Conservation (phyloP, 2,113 vertebrate genomes). For the Philantomba maxwellii region DNA sequence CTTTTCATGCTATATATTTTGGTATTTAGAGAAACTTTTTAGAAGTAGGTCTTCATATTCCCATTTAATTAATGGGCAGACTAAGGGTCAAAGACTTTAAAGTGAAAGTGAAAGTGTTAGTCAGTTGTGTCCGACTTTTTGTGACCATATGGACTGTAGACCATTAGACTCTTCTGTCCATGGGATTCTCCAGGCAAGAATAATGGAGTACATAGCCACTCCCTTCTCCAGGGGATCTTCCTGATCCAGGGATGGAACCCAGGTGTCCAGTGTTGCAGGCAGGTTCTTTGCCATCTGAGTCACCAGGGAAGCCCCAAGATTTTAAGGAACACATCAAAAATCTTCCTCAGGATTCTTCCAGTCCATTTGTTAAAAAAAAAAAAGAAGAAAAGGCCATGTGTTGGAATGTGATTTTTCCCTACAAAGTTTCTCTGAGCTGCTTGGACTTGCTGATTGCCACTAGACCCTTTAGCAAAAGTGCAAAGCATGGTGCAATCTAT, state of each 20-base stretch:
- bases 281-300: too few relatives aligned
- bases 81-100: background rate
- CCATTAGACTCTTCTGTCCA: background rate
- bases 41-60: background rate
- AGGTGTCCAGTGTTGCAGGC: too few relatives aligned
- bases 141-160: background rate
- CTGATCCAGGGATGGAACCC: too few relatives aligned
- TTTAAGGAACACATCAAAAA: background rate
- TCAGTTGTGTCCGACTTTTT: background rate
- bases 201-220: too few relatives aligned
- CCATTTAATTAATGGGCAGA: background rate
- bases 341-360: background rate
- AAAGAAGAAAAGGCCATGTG: background rate
- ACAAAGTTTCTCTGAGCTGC: background rate
- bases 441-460: background rate
- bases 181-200: background rate
- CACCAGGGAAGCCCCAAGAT: too few relatives aligned
- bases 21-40: background rate
- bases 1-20: background rate
- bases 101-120: background rate
- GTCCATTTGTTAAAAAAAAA: background rate
- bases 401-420: background rate
- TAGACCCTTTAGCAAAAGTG: background rate
- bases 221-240: too few relatives aligned
- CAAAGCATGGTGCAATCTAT: background rate